phyloP scores from a whole-genome alignment of 2,113 vertebrate genomes.

The Dromaius novaehollandiae region DNA sequence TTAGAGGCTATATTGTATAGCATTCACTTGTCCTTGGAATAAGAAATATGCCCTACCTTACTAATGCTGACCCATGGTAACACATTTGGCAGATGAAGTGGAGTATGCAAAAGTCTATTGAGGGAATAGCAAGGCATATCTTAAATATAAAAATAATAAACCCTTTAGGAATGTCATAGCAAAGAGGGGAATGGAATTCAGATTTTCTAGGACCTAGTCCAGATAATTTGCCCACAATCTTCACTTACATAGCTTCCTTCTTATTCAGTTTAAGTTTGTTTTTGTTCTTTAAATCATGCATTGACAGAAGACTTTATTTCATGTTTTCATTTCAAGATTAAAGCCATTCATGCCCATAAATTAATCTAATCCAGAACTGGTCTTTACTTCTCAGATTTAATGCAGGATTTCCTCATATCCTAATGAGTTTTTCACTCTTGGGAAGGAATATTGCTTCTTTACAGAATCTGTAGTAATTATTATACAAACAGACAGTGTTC shows the following conservation, averaged over 20 bases:
- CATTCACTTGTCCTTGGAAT: background rate
- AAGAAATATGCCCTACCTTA: background rate
- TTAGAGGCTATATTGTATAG: background rate
- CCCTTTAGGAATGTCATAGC: background rate
- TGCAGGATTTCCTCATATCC: background rate
- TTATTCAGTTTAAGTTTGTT: rapidly evolving
- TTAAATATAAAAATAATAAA: background rate
- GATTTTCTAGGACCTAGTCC: background rate
- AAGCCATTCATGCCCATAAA: background rate
- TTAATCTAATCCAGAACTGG: background rate
- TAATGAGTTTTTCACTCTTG: background rate
- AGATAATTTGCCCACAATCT: background rate
- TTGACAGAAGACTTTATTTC: background rate
- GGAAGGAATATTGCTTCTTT: background rate
- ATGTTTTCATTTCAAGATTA: background rate
- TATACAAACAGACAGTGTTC: background rate
- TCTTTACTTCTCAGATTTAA: background rate
- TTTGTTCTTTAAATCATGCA: background rate
- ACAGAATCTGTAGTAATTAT: background rate
- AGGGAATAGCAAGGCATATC: background rate
- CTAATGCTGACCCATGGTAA: background rate
- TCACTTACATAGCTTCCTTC: background rate
- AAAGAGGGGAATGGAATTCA: background rate
- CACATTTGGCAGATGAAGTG: background rate
- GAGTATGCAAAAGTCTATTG: background rate